Percentiles rank a stretch among this genome's conserved stretches.
These are phyloP conservation scores for Perca fluviatilis DNA, from an alignment of 2,113 vertebrate species.

Conservation along the genomic window DNA sequence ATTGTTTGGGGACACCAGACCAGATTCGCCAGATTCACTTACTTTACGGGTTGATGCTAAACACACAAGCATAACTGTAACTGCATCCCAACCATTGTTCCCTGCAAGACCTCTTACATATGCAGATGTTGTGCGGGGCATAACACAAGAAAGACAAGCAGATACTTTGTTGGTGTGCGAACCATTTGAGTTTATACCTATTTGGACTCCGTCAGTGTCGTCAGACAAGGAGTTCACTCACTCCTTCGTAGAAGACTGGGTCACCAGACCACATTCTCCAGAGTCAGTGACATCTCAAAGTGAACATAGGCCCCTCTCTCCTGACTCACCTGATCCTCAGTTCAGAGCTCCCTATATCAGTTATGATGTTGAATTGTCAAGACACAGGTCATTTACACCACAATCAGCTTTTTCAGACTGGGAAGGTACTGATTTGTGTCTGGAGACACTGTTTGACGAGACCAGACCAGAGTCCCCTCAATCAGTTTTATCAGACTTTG, in stretches of 20 bases:
- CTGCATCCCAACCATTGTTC: neutral
- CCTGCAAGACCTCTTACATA: slow-evolving; percentile 8
- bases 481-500: neutral
- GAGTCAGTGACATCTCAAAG: neutral
- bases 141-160: neutral
- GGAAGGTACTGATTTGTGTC: neutral
- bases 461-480: neutral
- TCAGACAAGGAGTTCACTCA: neutral
- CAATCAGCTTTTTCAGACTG: neutral
- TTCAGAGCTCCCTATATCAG: neutral
- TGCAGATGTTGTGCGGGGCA: slow-evolving; percentile 23
- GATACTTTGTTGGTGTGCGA: neutral
- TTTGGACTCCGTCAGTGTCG: neutral
- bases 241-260: neutral
- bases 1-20: neutral
- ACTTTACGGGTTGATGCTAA: neutral
- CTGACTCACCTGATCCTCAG: slow-evolving; percentile 41
- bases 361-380: neutral
- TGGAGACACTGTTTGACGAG: neutral
- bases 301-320: slow-evolving; percentile 18
- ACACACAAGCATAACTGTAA: too few species aligned
- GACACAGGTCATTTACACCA: neutral
- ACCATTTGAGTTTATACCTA: neutral
- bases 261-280: neutral
- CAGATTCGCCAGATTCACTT: slow-evolving; percentile 40